Base-by-base conservation (phyloP, 1,140 invertebrate genomes). In the Choristoneura fumiferana region DNA sequence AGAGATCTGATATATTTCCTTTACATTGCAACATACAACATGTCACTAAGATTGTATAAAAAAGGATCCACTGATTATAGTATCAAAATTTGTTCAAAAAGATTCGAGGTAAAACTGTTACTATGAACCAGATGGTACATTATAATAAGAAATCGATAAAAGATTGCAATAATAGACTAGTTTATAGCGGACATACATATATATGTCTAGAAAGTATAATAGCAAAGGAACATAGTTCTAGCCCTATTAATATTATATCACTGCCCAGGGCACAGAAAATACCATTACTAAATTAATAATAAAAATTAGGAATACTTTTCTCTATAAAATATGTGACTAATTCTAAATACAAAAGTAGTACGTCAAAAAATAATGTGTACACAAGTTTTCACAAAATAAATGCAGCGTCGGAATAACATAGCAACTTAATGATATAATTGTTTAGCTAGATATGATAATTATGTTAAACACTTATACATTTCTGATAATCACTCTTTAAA, bases 1-100 rank as follows among this genome's bases (percentile, higher is more conserved):
- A 87, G 84, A 87, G 84, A 85, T 87, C 84, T 75, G 68, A 80
- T 72, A 79, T 76, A 80, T 77, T 76, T 76, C 73, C 69, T 67
- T 79, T 81, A 78, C 72, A 70, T 65, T 74, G 78, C 66, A 71
- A 77, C 68, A 65, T 80, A 76, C 69, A 69, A 62, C 72, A 63
- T 68, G 15, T 66, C 68, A 75, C 69, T 55, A 61, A 69, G 49
- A 66, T 56, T 53, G 56, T 57, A 45, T 14, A 35, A 13, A 29
- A 29, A 29, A 29, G 2, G 2, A 29, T 6, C 22, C 22, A 29
- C 22, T 29, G 10, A 39, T 39, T 8, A 14, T 4, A 39, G 1
- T 54, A 54, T 9, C 34, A 22, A 54, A 37, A 54, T 17, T 17
- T 37, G 34, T 36, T 36, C 13, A 37, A 34, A 12, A 8, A 37